A percentile compares a stretch with the other conserved stretches of the same genome.
Conservation (phyloP, 2,797 vertebrate species). For the Acipenser transmontanus region DNA sequence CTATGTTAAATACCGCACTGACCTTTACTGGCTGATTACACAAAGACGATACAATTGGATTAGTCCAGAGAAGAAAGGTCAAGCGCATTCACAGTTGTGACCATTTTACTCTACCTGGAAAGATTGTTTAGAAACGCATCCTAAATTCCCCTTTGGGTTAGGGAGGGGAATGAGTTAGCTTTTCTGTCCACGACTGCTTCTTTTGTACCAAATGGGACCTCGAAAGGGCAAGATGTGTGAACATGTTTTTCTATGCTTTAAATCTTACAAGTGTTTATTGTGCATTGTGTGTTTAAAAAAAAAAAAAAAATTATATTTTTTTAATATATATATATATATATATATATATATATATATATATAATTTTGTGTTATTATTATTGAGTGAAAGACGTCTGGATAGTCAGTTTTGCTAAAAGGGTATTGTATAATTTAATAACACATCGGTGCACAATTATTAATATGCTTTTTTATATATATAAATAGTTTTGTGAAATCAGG, state of each 20-base stretch:
- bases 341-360: too few species aligned
- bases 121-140: slow-evolving; percentile 34
- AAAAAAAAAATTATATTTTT: too few species aligned
- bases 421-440: too few species aligned
- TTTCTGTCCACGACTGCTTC: slow-evolving; percentile 45
- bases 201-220: slow-evolving; percentile 39
- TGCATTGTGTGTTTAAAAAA: too few species aligned
- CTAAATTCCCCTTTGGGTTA: slow-evolving; percentile 32
- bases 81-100: slow-evolving; percentile 81
- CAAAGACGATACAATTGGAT: slow-evolving; percentile 95
- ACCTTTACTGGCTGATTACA: slow-evolving; percentile 81
- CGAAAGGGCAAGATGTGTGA: slow-evolving; percentile 66
- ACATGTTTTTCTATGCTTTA: background rate
- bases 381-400: too few species aligned
- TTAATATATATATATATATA: too few species aligned
- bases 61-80: slow-evolving; percentile 91
- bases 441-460: too few species aligned
- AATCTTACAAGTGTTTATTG: too few species aligned
- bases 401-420: too few species aligned
- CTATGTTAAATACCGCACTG: slow-evolving; percentile 46
- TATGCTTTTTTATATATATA: too few species aligned
- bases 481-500: too few species aligned
- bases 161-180: slow-evolving; percentile 56
- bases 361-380: too few species aligned
- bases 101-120: slow-evolving; percentile 72